Conservation (phyloP, 2,888 invertebrate species). For the Nomada goodeniana region DNA sequence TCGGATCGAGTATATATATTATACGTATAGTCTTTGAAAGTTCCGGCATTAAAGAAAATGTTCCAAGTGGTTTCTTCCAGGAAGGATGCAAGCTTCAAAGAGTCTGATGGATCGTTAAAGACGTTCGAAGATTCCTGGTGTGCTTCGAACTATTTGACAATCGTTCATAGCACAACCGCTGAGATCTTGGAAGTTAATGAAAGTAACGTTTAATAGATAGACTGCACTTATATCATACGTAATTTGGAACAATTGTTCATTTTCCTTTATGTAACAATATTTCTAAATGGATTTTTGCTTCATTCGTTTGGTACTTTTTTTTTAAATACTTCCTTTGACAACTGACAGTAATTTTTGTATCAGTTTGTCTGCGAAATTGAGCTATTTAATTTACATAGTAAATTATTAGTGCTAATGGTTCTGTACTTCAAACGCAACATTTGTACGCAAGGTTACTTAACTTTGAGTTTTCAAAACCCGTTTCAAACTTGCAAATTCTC, state of each 20-base stretch:
- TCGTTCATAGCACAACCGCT: not conserved
- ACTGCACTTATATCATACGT: not conserved
- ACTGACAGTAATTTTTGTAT: not conserved
- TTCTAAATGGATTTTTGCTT: too few species aligned
- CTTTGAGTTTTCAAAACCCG: too few species aligned
- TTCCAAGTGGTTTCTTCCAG: not conserved
- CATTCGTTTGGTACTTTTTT: too few species aligned
- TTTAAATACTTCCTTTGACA: too few species aligned
- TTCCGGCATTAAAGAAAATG: constrained; percentile 17
- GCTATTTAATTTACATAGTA: not conserved
- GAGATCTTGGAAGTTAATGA: not conserved
- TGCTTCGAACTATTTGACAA: constrained; percentile 22
- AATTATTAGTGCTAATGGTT: not conserved
- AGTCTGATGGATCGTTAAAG: constrained; percentile 22
- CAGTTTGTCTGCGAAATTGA: not conserved
- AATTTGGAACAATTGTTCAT: not conserved
- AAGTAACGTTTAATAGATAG: not conserved
- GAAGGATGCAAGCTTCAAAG: constrained; percentile 10
- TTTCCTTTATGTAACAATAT: not conserved
- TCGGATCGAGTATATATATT: not conserved
- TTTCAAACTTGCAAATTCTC: too few species aligned
- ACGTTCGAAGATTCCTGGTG: constrained; percentile 25
- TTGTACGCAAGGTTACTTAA: too few species aligned
- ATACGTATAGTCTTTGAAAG: not conserved
- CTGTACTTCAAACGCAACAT: not conserved